A percentile compares a stretch with the other conserved stretches of the same genome.
Conservation (phyloP, 64 coral and sea anemone species). For the Actinia equina region DNA sequence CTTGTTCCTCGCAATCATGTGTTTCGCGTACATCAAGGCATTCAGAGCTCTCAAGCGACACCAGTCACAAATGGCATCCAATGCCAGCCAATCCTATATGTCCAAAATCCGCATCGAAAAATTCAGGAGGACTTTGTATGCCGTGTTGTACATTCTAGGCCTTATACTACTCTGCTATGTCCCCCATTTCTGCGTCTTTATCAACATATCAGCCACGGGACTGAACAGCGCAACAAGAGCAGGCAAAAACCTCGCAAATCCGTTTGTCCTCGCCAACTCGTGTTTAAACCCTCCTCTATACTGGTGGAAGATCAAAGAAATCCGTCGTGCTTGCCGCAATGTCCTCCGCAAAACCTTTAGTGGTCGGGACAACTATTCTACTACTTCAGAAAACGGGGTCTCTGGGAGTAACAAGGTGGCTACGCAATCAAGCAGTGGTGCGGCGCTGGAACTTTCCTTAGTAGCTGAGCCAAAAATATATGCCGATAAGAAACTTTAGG, state of each 20-base stretch:
- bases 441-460: background rate
- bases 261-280: slow-evolving; percentile 31
- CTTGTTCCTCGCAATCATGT: background rate
- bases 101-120: background rate
- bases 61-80: background rate
- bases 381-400: background rate
- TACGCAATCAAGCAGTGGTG: background rate
- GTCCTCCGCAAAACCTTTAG: background rate
- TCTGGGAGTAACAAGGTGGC: background rate
- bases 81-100: background rate
- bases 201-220: slow-evolving; percentile 1
- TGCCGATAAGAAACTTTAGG: background rate
- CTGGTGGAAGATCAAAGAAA: slow-evolving; percentile 51
- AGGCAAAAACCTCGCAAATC: slow-evolving; percentile 27
- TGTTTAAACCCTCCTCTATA: slow-evolving; percentile 44
- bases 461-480: background rate
- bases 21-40: slow-evolving; percentile 22
- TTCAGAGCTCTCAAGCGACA: slow-evolving; percentile 21
- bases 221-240: slow-evolving; percentile 4
- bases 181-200: slow-evolving; percentile 24
- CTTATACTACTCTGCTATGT: slow-evolving; percentile 37
- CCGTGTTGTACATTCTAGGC: slow-evolving; percentile 30
- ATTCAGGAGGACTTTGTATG: slow-evolving; percentile 21
- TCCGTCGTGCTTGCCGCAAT: slow-evolving; percentile 18
- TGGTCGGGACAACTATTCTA: background rate